Conservation (phyloP, 2,113 vertebrate species). For the Rhagologus leucostigma region DNA sequence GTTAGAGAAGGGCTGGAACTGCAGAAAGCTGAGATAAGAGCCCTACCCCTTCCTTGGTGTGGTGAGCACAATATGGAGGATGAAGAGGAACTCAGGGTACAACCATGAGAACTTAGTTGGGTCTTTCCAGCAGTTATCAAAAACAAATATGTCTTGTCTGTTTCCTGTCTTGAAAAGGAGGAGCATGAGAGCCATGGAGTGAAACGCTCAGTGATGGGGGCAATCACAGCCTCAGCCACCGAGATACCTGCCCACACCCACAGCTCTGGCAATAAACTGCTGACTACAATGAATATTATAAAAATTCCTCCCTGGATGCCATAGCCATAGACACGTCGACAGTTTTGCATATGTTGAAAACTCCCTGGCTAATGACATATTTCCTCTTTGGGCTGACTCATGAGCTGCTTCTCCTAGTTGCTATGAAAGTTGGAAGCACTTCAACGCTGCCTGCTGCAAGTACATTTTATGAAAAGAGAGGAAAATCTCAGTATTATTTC, state of each 20-base stretch:
- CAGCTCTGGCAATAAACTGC: neutral
- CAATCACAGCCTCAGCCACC: neutral
- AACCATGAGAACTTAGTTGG: neutral
- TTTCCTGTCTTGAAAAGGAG: constrained; percentile 2
- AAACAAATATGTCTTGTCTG: neutral
- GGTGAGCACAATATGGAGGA: fast-evolving
- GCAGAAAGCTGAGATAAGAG: constrained; percentile 3
- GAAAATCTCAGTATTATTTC: neutral
- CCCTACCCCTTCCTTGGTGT: neutral
- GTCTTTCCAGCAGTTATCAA: neutral
- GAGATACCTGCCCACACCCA: neutral
- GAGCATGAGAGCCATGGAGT: neutral
- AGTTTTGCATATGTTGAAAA: neutral
- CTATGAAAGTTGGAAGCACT: neutral
- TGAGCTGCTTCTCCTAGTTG: constrained; percentile 11
- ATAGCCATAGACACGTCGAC: neutral
- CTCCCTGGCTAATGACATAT: neutral
- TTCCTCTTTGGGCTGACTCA: constrained; percentile 34
- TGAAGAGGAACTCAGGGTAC: neutral
- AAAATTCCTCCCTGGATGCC: constrained; percentile 5
- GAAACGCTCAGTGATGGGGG: neutral
- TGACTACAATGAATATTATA: neutral
- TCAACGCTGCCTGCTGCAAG: neutral
- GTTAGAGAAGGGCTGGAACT: neutral
- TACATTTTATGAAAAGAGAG: neutral